phyloP scores from a whole-genome alignment of 2,888 invertebrate species.

The Aelia acuminata region DNA sequence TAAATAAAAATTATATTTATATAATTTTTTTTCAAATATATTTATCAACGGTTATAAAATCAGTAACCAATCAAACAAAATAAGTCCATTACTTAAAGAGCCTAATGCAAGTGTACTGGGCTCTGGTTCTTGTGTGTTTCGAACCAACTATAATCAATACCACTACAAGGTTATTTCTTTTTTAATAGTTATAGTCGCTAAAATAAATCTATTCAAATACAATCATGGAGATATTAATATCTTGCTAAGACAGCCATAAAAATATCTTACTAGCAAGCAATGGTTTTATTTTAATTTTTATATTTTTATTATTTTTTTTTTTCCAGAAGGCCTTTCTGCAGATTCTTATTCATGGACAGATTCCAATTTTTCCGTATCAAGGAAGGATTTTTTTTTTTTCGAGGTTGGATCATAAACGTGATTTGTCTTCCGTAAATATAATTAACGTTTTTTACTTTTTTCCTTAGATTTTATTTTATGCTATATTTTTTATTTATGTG shows the following conservation, averaged over 20 bases:
- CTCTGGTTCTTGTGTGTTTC: neutral
- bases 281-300: neutral
- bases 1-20: too few relatives aligned
- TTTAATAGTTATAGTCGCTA: too few relatives aligned
- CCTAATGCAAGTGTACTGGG: neutral
- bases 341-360: conserved; percentile 15
- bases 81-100: neutral
- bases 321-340: conserved; percentile 1
- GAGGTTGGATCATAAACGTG: neutral
- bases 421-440: conserved; percentile 6
- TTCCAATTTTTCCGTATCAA: neutral
- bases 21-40: too few relatives aligned
- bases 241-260: neutral
- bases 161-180: neutral
- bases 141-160: neutral
- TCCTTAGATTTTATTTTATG: neutral
- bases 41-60: too few relatives aligned
- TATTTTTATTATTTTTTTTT: neutral
- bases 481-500: neutral
- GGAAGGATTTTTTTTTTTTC: conserved; percentile 11
- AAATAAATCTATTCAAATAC: too few relatives aligned
- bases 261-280: neutral
- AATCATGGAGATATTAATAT: neutral
- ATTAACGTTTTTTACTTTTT: neutral
- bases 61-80: neutral